A percentile compares a stretch with the other conserved stretches of the same genome.
Conservation (phyloP, 2,888 invertebrate genomes). For the Cenopis cana region DNA sequence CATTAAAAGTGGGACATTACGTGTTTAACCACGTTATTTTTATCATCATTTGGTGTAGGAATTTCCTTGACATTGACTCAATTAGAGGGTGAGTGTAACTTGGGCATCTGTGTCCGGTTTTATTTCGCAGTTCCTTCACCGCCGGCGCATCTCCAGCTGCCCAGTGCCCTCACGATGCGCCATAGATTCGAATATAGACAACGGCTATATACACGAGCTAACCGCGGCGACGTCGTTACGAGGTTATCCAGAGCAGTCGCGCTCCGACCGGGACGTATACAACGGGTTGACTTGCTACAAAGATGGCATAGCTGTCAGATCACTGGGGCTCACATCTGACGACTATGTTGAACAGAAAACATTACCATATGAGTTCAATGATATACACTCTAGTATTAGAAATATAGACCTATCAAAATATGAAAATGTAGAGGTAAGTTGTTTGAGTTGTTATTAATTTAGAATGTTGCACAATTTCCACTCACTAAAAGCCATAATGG, state of each 20-base stretch:
- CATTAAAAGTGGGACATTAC: conserved; percentile 42
- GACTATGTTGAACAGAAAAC: conserved; percentile 73
- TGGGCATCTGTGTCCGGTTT: not conserved
- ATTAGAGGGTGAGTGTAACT: conserved; percentile 52
- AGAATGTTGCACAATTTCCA: not conserved
- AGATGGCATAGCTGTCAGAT: conserved; percentile 62
- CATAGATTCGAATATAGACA: conserved; percentile 63
- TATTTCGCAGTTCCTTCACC: conserved; percentile 68
- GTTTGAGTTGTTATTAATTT: not conserved
- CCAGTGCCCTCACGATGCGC: conserved; percentile 64
- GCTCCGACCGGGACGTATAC: conserved; percentile 45
- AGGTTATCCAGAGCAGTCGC: conserved; percentile 37
- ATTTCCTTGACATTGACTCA: conserved; percentile 67
- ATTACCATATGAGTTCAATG: conserved; percentile 57
- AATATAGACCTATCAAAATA: conserved; percentile 71
- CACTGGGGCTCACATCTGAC: conserved; percentile 67
- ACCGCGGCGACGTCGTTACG: conserved; percentile 50
- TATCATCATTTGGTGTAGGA: conserved; percentile 27
- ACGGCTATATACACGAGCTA: conserved; percentile 63
- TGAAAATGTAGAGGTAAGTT: conserved; percentile 61
- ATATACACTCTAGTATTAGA: conserved; percentile 63
- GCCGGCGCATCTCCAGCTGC: conserved; percentile 76
- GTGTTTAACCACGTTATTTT: conserved; percentile 32
- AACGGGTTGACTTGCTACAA: conserved; percentile 51
- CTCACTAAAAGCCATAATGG: not conserved